Evolutionary conservation across 2,888 invertebrate species (phyloP).

Genomic region (Netelia inedita): DNA sequence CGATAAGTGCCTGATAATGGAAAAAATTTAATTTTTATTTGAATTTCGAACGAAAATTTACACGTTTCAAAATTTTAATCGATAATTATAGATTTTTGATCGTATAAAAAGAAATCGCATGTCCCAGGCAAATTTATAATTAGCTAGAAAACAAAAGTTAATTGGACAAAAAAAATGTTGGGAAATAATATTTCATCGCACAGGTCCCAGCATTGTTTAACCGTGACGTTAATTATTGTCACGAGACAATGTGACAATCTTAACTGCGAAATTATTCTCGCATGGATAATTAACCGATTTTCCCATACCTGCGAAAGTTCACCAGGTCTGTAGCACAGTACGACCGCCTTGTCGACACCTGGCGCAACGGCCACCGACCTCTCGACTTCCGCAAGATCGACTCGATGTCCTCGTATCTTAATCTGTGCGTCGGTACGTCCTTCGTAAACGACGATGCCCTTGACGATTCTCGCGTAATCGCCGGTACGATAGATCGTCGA

Average conservation of each 20-base stretch:
- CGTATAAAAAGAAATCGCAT: no score
- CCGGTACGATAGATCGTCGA: conserved; percentile 93
- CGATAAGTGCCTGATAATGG: conserved; percentile 89
- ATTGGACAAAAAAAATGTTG: not conserved
- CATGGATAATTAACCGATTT: no score
- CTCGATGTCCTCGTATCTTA: conserved; percentile 94
- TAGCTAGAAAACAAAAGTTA: no score
- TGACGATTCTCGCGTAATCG: conserved; percentile 91
- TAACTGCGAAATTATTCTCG: no score
- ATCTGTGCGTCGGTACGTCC: conserved; percentile 95
- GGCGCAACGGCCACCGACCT: conserved; percentile 88
- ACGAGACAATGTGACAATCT: no score
- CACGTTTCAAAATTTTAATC: no score
- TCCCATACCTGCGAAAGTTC: conserved; percentile 86
- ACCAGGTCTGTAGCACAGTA: conserved; percentile 92
- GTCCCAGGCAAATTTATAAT: no score
- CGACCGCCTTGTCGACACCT: conserved; percentile 91
- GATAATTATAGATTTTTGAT: no score
- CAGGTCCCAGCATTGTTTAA: no score
- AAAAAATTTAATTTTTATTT: not conserved
- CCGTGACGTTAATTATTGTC: no score
- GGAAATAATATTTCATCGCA: not conserved
- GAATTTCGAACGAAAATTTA: no score
- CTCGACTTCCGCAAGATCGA: conserved; percentile 94
- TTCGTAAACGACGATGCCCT: conserved; percentile 90